phyloP scores from a whole-genome alignment of 2,888 invertebrate species.

The Rotaria magnacalcarata region DNA sequence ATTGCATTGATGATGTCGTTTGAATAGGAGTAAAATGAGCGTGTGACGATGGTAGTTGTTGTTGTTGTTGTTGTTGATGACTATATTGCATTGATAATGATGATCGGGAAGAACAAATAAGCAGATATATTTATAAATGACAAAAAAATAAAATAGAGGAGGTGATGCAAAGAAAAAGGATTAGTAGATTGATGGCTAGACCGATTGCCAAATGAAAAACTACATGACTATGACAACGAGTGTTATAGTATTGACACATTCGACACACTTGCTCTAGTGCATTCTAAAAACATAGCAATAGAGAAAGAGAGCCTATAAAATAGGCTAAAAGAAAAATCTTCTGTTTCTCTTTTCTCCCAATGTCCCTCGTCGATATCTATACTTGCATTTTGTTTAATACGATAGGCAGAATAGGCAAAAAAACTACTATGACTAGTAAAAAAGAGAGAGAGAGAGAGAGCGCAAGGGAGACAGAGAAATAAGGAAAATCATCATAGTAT shows the following conservation, averaged over 20 bases:
- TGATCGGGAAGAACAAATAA: not conserved
- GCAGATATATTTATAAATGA: not conserved
- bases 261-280: slow-evolving; percentile 7
- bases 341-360: slow-evolving; percentile 26
- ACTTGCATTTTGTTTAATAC: slow-evolving; percentile 20
- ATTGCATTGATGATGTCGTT: slow-evolving; percentile 14
- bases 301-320: slow-evolving; percentile 14
- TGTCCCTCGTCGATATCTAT: slow-evolving; percentile 31
- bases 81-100: slow-evolving; percentile 5
- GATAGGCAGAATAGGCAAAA: slow-evolving; percentile 17
- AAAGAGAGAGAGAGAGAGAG: not conserved
- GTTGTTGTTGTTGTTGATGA: slow-evolving; percentile 5
- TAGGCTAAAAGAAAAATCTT: slow-evolving; percentile 23
- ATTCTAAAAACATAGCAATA: not conserved
- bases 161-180: not conserved
- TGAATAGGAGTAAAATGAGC: not conserved
- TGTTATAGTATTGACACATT: slow-evolving; percentile 23
- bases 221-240: not conserved
- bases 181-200: not conserved
- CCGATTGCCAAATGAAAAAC: not conserved
- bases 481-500: slow-evolving; percentile 2
- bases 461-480: not conserved
- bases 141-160: not conserved
- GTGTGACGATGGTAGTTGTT: slow-evolving; percentile 3
- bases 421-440: slow-evolving; percentile 3